Conservation (phyloP, 2,888 invertebrate species). For the Masnerella sp. region DNA sequence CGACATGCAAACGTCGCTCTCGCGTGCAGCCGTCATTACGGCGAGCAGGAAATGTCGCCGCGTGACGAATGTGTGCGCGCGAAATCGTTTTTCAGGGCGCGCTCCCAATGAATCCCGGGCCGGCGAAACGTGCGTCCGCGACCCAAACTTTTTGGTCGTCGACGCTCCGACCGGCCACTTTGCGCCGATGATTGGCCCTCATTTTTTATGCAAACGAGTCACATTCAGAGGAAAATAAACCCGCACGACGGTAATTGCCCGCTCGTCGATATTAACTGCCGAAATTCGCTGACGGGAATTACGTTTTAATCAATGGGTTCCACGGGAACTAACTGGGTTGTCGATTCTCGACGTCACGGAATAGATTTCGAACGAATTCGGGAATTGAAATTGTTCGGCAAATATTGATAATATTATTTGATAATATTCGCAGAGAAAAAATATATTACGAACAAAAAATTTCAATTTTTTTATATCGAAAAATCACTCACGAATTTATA, state of each 20-base stretch:
- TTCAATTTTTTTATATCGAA: too few species aligned
- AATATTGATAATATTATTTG: too few species aligned
- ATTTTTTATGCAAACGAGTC: constrained; percentile 54
- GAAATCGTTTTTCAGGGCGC: constrained; percentile 13
- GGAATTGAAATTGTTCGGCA: too few species aligned
- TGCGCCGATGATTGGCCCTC: constrained; percentile 35
- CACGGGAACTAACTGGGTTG: not conserved
- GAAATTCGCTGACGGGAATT: constrained; percentile 37
- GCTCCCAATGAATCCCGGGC: constrained; percentile 13
- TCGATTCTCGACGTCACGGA: not conserved
- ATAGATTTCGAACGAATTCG: not conserved
- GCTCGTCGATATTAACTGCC: constrained; percentile 32
- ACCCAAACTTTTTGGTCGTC: not conserved
- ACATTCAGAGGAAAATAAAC: constrained; percentile 49
- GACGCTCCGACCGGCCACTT: constrained; percentile 8
- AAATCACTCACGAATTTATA: too few species aligned
- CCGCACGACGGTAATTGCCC: constrained; percentile 22
- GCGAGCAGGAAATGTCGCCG: constrained; percentile 20
- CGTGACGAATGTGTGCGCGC: constrained; percentile 24
- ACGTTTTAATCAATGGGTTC: constrained; percentile 43
- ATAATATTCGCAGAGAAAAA: too few species aligned
- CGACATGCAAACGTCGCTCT: too few species aligned
- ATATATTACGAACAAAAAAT: too few species aligned
- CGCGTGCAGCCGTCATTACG: constrained; percentile 5
- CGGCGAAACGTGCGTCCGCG: not conserved